These are phyloP conservation scores for Caenorhabditis brenneri DNA, from an alignment of 1,140 invertebrate species.

Conservation along the genomic window DNA sequence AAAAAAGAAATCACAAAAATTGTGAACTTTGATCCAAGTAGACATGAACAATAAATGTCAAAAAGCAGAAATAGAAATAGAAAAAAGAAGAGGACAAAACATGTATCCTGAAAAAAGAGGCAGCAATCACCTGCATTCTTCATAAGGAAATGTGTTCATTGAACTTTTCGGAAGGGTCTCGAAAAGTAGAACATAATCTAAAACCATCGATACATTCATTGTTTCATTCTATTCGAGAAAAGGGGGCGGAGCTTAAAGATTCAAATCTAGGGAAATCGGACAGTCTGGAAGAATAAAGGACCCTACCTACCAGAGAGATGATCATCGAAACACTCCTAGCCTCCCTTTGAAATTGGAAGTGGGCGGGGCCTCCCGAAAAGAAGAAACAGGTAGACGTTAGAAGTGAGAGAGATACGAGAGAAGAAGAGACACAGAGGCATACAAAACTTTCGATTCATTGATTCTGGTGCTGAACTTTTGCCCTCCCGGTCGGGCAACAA, in stretches of 20 bases:
- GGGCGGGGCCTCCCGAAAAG: too few species aligned
- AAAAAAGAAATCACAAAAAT: not conserved
- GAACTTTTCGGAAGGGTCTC: not conserved
- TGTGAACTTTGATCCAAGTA: too few species aligned
- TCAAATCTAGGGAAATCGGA: not conserved
- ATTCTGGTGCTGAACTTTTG: too few species aligned
- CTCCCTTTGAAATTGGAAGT: too few species aligned
- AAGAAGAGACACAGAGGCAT: too few species aligned
- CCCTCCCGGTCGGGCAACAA: too few species aligned
- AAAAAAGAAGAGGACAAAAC: not conserved
- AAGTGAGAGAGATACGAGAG: too few species aligned
- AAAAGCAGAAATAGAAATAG: not conserved
- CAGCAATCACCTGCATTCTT: not conserved
- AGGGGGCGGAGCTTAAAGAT: not conserved
- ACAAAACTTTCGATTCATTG: too few species aligned
- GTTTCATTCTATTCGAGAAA: not conserved
- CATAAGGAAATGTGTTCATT: not conserved
- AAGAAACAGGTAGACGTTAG: too few species aligned
- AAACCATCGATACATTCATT: not conserved
- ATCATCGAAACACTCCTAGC: constrained; percentile 19
- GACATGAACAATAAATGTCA: too few species aligned
- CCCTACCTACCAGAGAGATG: not conserved
- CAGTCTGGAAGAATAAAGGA: not conserved
- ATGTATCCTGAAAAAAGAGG: not conserved
- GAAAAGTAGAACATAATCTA: too few species aligned